phyloP scores from a whole-genome alignment of 2,888 invertebrate genomes.

The Thyatira batis region DNA sequence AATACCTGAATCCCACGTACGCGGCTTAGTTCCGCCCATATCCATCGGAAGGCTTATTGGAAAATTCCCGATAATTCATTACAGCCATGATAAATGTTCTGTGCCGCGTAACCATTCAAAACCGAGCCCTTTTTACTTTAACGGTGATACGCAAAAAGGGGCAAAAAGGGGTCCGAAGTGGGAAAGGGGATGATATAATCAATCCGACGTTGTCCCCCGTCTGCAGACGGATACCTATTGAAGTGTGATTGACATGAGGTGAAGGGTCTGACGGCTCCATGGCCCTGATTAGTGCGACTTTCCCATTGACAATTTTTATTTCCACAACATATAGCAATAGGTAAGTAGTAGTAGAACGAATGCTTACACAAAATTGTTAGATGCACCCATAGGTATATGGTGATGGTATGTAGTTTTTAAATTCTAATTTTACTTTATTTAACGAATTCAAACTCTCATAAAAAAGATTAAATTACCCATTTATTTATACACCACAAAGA shows the following conservation, averaged over 20 bases:
- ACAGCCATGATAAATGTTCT: slow-evolving; percentile 78
- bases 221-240: slow-evolving; percentile 51
- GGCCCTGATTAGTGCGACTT: neutral
- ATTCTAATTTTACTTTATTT: no score
- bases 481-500: no score
- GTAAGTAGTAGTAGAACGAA: no score
- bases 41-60: slow-evolving; percentile 59
- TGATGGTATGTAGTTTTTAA: no score
- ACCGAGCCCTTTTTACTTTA: slow-evolving; percentile 75
- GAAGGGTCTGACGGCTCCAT: slow-evolving; percentile 20
- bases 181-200: slow-evolving; percentile 76
- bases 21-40: slow-evolving; percentile 10
- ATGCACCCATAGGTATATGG: no score
- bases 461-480: no score
- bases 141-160: slow-evolving; percentile 80
- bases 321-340: neutral
- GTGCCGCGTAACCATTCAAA: slow-evolving; percentile 67
- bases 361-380: no score
- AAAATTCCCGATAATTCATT: slow-evolving; percentile 78
- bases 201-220: slow-evolving; percentile 66
- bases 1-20: slow-evolving; percentile 16
- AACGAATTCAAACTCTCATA: no score
- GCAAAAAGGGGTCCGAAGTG: slow-evolving; percentile 63
- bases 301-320: neutral
- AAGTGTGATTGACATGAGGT: slow-evolving; percentile 47